phyloP scores from a whole-genome alignment of 2,888 invertebrate species.

The Protodeltote pygarga region DNA sequence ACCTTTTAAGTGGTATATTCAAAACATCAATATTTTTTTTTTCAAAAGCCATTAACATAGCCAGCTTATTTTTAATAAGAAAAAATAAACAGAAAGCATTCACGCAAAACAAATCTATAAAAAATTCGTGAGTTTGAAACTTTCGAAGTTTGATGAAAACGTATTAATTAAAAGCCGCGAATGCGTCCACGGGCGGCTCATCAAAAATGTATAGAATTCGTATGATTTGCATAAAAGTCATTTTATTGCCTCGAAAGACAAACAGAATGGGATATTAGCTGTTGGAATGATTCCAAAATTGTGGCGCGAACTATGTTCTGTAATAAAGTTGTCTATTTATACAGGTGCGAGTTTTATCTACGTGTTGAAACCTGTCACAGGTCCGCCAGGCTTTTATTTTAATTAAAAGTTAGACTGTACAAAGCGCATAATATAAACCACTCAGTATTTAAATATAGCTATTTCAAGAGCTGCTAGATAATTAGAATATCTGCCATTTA shows the following conservation, averaged over 20 bases:
- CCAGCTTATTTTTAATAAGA: conserved; percentile 17
- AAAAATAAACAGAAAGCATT: conserved; percentile 23
- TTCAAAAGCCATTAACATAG: no score
- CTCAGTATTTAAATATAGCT: no score
- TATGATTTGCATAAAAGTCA: conserved; percentile 87
- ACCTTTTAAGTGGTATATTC: no score
- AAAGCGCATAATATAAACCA: conserved; percentile 2
- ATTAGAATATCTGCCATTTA: no score
- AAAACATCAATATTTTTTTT: no score
- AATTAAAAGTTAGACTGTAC: conserved; percentile 38
- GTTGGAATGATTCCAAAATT: conserved; percentile 78
- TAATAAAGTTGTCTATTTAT: conserved; percentile 36
- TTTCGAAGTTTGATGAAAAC: conserved; percentile 79
- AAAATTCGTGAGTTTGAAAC: conserved; percentile 64
- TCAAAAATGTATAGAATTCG: conserved; percentile 87
- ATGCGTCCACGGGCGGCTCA: conserved; percentile 78
- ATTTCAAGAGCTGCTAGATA: no score
- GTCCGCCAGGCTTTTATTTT: conserved; percentile 31
- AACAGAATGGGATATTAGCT: conserved; percentile 85
- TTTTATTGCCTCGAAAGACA: conserved; percentile 87
- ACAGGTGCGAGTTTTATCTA: conserved; percentile 30
- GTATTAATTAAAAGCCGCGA: conserved; percentile 81
- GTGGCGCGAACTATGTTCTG: conserved; percentile 59
- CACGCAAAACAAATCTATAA: conserved; percentile 49
- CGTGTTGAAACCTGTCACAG: conserved; percentile 20